Evolutionary conservation across 2,888 invertebrate species (phyloP).

Genomic region (Hyposoter dolosus): DNA sequence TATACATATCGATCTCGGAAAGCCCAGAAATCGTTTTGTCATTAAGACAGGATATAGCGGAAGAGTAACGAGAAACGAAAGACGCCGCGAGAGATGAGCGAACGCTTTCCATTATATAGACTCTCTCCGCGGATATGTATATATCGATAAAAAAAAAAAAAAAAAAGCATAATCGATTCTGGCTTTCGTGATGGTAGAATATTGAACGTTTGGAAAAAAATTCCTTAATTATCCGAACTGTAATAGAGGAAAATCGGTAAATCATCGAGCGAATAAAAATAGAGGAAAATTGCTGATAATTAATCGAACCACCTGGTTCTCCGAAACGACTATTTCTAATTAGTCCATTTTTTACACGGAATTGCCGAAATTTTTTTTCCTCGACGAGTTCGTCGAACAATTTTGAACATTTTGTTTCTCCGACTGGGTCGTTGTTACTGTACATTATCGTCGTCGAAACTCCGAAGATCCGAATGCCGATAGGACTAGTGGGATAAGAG

Average conservation of each 20-base stretch:
- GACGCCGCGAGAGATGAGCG: constrained; percentile 50
- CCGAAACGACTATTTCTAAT: neutral
- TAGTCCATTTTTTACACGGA: neutral
- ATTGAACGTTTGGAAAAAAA: neutral
- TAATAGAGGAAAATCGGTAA: neutral
- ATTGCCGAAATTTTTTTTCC: neutral
- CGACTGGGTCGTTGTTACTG: neutral
- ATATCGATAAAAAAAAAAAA: constrained; percentile 21
- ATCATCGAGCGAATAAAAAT: neutral
- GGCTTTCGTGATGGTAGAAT: neutral
- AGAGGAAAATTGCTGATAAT: neutral
- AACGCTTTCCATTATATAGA: constrained; percentile 50
- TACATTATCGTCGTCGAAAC: constrained; percentile 17
- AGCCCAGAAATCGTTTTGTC: constrained; percentile 65
- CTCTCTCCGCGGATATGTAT: constrained; percentile 13
- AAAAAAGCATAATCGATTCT: neutral
- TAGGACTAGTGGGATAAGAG: constrained; percentile 35
- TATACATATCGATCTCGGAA: constrained; percentile 22
- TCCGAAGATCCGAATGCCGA: constrained; percentile 35
- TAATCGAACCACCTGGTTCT: neutral
- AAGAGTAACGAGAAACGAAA: constrained; percentile 41
- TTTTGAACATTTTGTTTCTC: neutral
- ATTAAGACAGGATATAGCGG: constrained; percentile 57
- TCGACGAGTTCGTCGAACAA: neutral
- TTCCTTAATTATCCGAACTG: too few species aligned